Percentiles rank a stretch among this genome's conserved stretches.
Conservation (phyloP, 2,888 invertebrate species). For the Dryocosmus kuriphilus region DNA sequence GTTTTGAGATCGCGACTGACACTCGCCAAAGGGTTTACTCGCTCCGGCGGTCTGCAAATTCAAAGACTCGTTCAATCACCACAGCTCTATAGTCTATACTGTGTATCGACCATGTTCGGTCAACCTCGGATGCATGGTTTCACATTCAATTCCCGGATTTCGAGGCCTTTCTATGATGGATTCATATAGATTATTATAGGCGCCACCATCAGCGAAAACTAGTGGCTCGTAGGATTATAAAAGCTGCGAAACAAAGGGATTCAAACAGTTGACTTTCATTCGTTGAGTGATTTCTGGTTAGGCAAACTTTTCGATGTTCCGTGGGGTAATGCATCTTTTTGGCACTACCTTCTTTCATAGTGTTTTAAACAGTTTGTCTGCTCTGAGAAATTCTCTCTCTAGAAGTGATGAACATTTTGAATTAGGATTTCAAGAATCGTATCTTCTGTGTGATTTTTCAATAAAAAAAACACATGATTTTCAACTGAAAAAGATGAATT, state of each 20-base stretch:
- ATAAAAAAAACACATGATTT: too few relatives aligned
- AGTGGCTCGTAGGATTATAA: constrained; percentile 36
- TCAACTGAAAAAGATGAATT: too few relatives aligned
- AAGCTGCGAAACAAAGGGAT: constrained; percentile 26
- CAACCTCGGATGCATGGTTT: constrained; percentile 42
- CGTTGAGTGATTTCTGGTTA: neutral
- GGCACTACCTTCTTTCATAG: too few relatives aligned
- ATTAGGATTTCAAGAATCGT: too few relatives aligned
- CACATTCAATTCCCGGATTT: constrained; percentile 35
- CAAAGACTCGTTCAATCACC: constrained; percentile 62
- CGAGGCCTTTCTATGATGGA: constrained; percentile 35
- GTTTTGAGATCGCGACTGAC: constrained; percentile 59
- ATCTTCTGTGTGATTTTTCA: too few relatives aligned
- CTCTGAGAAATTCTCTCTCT: too few relatives aligned
- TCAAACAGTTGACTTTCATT: constrained; percentile 32
- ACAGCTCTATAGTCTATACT: constrained; percentile 42
- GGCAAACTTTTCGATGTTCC: neutral
- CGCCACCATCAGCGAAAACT: constrained; percentile 25
- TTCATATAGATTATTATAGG: constrained; percentile 20
- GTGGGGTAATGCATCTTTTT: neutral
- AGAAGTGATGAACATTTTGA: too few relatives aligned
- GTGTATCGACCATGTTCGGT: constrained; percentile 46
- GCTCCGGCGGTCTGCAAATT: constrained; percentile 74
- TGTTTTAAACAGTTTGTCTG: too few relatives aligned
- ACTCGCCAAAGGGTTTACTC: constrained; percentile 63